A percentile compares a stretch with the other conserved stretches of the same genome.
Evolutionary conservation across 2,888 invertebrate species (phyloP).

Genomic region (Fragum fragum): DNA sequence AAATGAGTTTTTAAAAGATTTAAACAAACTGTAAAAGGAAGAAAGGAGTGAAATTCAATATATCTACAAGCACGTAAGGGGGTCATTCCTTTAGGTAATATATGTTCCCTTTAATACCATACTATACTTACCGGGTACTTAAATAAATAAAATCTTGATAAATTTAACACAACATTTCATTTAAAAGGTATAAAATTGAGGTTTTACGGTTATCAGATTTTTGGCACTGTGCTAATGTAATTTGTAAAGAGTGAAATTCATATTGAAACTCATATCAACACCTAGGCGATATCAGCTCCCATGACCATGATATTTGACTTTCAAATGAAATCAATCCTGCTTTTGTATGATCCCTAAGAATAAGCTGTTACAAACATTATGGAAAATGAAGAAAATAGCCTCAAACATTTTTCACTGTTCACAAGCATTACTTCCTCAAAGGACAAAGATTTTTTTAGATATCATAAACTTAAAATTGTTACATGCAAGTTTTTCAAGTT

Average conservation of each 20-base stretch:
- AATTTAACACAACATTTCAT: conserved; percentile 48
- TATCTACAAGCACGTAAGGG: neutral
- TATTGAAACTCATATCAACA: conserved; percentile 15
- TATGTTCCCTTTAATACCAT: conserved; percentile 28
- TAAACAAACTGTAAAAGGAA: too few species aligned
- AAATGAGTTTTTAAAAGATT: too few species aligned
- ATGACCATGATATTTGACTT: neutral
- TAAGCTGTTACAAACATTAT: too few species aligned
- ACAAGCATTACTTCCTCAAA: too few species aligned
- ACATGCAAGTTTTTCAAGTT: too few species aligned
- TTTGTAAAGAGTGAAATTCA: conserved; percentile 24
- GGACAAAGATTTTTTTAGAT: too few species aligned
- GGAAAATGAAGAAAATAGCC: too few species aligned
- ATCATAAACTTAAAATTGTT: too few species aligned
- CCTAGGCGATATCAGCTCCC: conserved; percentile 1
- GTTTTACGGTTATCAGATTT: conserved; percentile 28
- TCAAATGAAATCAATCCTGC: too few species aligned
- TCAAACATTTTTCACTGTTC: too few species aligned
- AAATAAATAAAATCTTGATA: conserved; percentile 46
- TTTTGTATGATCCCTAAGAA: too few species aligned
- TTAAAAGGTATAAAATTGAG: conserved; percentile 34
- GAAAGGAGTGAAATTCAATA: neutral
- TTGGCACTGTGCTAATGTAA: neutral
- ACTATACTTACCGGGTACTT: conserved; percentile 26
- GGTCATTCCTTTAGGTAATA: neutral